Evolutionary conservation across 2,888 invertebrate species (phyloP).

Genomic region (Scaptomyza tumidula): DNA sequence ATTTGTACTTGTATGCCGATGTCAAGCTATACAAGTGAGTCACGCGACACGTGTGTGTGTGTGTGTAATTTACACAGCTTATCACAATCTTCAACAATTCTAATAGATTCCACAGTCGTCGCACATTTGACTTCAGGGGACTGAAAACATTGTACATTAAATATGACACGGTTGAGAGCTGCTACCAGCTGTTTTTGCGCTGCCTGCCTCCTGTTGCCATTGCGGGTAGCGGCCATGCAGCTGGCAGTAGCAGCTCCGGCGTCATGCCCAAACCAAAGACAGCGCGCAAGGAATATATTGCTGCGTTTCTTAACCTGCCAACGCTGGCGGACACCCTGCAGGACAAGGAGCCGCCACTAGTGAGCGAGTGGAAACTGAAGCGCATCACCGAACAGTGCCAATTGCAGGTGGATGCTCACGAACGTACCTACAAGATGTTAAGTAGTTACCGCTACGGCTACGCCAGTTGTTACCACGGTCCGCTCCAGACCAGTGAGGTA

Average conservation of each 20-base stretch:
- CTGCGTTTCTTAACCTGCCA: conserved; percentile 56
- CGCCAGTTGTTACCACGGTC: conserved; percentile 69
- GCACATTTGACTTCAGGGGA: conserved; percentile 78
- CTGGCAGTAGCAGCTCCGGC: conserved; percentile 30
- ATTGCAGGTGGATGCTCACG: conserved; percentile 73
- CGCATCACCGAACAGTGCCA: conserved; percentile 82
- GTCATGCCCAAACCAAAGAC: conserved; percentile 63
- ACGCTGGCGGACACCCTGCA: conserved; percentile 39
- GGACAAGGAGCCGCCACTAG: conserved; percentile 36
- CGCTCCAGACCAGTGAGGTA: conserved; percentile 61
- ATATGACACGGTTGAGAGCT: conserved; percentile 67
- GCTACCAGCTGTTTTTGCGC: conserved; percentile 72
- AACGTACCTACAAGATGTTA: conserved; percentile 62
- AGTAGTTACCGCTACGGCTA: conserved; percentile 80
- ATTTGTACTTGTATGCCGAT: conserved; percentile 81
- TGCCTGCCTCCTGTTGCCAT: conserved; percentile 67
- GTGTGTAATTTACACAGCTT: conserved; percentile 9
- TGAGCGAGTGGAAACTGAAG: conserved; percentile 72
- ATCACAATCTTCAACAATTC: conserved; percentile 7
- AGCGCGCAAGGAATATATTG: conserved; percentile 65
- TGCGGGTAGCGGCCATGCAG: conserved; percentile 25
- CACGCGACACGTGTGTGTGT: conserved; percentile 8
- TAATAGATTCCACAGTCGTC: conserved; percentile 75
- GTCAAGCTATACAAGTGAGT: conserved; percentile 74
- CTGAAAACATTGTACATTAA: conserved; percentile 76